Percentiles rank a stretch among this genome's conserved stretches.
These are phyloP conservation scores for Archips crataeganus DNA, from an alignment of 2,888 invertebrate species.

Conservation along the genomic window DNA sequence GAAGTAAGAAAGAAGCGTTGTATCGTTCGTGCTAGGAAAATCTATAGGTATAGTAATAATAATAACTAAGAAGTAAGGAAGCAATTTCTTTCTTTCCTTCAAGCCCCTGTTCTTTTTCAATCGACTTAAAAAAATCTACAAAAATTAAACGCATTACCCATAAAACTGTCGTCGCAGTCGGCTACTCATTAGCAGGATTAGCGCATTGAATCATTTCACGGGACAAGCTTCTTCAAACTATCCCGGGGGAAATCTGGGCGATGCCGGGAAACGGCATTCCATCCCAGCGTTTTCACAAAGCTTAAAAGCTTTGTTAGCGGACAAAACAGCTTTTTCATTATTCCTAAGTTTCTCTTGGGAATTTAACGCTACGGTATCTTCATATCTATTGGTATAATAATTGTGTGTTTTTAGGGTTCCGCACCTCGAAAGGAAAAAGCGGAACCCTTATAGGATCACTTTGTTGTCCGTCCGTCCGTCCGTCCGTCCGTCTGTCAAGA, in stretches of 20 bases:
- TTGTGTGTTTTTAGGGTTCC: neutral
- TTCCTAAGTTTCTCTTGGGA: conserved; percentile 25
- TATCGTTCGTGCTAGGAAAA: too few species aligned
- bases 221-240: conserved; percentile 3
- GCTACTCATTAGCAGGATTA: conserved; percentile 21
- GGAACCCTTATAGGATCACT: too few species aligned
- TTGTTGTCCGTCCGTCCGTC: too few species aligned
- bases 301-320: conserved; percentile 25
- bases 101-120: too few species aligned
- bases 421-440: too few species aligned
- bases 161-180: neutral
- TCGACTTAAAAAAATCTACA: too few species aligned
- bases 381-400: neutral
- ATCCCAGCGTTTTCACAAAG: conserved; percentile 25
- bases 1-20: too few species aligned
- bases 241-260: conserved; percentile 24
- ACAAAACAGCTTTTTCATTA: conserved; percentile 28
- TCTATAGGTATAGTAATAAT: too few species aligned
- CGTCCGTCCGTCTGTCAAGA: too few species aligned
- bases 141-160: neutral
- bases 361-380: neutral
- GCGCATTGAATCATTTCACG: conserved; percentile 1
- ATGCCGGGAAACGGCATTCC: conserved; percentile 5
- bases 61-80: too few species aligned
- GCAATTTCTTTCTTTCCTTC: too few species aligned